Percentiles rank a stretch among this genome's conserved stretches.
Conservation (phyloP, 2,113 vertebrate genomes). For the Bothrops jararaca region DNA sequence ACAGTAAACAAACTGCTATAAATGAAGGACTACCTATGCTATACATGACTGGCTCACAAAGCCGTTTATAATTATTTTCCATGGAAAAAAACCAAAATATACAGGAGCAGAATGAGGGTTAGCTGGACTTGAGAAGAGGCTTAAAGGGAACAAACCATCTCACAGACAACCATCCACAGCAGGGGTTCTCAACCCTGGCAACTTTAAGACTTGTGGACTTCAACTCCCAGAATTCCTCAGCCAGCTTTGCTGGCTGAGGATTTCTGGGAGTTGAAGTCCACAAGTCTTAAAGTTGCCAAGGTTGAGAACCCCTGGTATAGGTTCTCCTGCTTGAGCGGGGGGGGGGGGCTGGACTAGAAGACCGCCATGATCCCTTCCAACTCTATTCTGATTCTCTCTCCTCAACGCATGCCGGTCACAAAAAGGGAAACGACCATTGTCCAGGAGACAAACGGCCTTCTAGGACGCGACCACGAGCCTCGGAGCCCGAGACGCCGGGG, state of each 20-base stretch:
- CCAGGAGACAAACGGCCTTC: neutral
- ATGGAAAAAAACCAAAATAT: neutral
- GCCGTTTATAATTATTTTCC: neutral
- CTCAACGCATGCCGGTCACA: neutral
- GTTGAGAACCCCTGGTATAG: too few relatives aligned
- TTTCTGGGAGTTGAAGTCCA: too few relatives aligned
- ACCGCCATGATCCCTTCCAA: too few relatives aligned
- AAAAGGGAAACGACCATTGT: neutral
- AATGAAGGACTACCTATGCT: neutral
- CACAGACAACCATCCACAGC: neutral
- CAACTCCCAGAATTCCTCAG: too few relatives aligned
- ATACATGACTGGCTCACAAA: neutral
- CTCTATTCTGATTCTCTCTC: too few relatives aligned
- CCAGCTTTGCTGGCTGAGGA: too few relatives aligned
- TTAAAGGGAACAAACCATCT: neutral
- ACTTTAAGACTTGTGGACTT: too few relatives aligned
- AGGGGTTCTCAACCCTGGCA: too few relatives aligned
- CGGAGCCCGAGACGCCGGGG: too few relatives aligned
- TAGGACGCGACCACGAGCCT: neutral
- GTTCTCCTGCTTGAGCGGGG: too few relatives aligned
- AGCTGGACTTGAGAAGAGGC: neutral
- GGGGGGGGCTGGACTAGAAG: too few relatives aligned
- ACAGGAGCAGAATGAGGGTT: neutral
- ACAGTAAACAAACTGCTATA: neutral
- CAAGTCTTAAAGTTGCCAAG: too few relatives aligned